Evolutionary conservation across 2,888 invertebrate genomes (phyloP), one percentile per base, ranked within the genome.

Genomic region (Melieria crassipennis): DNA sequence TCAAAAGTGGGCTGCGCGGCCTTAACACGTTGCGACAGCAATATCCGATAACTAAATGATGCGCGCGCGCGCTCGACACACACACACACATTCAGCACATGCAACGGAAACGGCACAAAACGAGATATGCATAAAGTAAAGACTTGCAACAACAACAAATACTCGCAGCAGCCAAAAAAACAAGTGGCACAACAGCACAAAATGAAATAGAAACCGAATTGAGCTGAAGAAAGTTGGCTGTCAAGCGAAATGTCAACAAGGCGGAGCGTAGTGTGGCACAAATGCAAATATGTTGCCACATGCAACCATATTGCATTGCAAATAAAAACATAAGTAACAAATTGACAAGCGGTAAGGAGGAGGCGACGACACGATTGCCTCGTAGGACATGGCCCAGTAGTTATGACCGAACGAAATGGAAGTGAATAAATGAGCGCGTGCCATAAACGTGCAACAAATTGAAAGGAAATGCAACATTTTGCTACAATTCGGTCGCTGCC

Each of bases 211-310:
- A 6, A 58, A 45, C 48, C 48, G 48, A 50, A 69, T n/a, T 13
- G n/a, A 47, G 55, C 42, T 57, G 63, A 66, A 62, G 71, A 71
- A 71, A 71, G 71, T 68, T 71, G 30, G 67, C 71, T 67, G 71
- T 71, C 71, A 71, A 57, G 48, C 64, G 47, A 52, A 48, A 43
- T 71, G 71, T 67, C 67, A 71, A 50, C 60, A 58, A 67, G 52
- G 63, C 46, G 56, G 52, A 52, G 52, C 10, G 7, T 10, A 16
- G 58, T 30, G 16, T 30, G 30, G 6, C 58, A 58, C 58, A 30
- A 13, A 11, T 48, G 48, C 62, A 48, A 10, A 13, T 9, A 45
- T 63, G 48, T 47, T n/a, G 46, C 7, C 30, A 60, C 10, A 9
- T 47, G 47, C 43, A 45, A 7, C 30, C 2, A 13, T 16, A 16